Evolutionary conservation across 2,797 vertebrate species (phyloP).

Genomic region (Notolabrus celidotus): DNA sequence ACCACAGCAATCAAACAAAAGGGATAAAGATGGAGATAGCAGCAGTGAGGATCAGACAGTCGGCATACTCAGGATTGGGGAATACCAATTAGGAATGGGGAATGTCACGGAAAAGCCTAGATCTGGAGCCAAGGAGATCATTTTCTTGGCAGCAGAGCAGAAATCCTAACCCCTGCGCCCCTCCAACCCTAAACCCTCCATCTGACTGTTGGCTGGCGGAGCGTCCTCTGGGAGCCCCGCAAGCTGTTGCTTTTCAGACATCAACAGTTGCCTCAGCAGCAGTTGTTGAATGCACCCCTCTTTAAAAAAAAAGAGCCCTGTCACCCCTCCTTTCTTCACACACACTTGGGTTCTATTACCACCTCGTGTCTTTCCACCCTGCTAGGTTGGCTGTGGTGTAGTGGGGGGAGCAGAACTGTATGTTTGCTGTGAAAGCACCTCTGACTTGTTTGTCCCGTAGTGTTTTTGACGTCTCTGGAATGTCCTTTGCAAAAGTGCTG

Average conservation of each 20-base stretch:
- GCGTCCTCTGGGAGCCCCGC: constrained; percentile 73
- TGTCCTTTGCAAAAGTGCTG: background rate
- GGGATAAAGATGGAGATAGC: constrained; percentile 32
- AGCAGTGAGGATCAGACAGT: constrained; percentile 53
- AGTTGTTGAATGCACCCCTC: constrained; percentile 74
- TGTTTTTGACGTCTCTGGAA: constrained; percentile 13
- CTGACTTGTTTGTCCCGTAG: background rate
- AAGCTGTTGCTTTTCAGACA: constrained; percentile 82
- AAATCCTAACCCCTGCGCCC: constrained; percentile 78
- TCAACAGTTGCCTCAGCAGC: constrained; percentile 84
- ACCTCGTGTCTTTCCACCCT: constrained; percentile 63
- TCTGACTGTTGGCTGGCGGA: constrained; percentile 77
- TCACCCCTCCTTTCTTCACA: constrained; percentile 11
- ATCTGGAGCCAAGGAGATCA: constrained; percentile 76
- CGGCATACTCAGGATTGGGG: constrained; percentile 58
- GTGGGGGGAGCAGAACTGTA: constrained; percentile 33
- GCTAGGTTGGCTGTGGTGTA: constrained; percentile 18
- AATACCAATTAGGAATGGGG: constrained; percentile 72
- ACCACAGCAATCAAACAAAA: constrained; percentile 27
- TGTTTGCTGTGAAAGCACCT: constrained; percentile 40
- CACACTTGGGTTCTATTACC: constrained; percentile 63
- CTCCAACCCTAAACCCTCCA: constrained; percentile 76
- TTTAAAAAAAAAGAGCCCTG: constrained; percentile 32
- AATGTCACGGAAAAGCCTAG: constrained; percentile 69
- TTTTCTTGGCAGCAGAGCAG: constrained; percentile 70